Percentiles rank a stretch among this genome's conserved stretches.
Conservation (phyloP, 2,888 invertebrate genomes). For the Caenorhabditis panamensis region DNA sequence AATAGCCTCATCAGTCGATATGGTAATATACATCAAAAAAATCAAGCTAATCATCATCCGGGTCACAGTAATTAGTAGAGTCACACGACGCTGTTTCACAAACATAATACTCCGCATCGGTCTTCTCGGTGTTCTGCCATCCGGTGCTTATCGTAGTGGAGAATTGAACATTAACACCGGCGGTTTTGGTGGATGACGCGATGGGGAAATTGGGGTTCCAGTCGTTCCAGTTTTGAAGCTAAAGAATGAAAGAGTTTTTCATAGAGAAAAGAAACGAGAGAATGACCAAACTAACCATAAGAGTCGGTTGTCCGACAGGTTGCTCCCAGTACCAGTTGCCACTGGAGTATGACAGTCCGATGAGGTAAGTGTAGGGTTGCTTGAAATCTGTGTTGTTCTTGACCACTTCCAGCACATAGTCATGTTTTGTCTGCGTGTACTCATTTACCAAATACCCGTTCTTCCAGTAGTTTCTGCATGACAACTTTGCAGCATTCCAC, state of each 20-base stretch:
- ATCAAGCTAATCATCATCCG: background rate
- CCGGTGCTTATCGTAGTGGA: background rate
- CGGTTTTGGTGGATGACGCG: slow-evolving; percentile 11
- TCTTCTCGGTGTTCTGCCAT: slow-evolving; percentile 14
- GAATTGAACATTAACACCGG: slow-evolving; percentile 10
- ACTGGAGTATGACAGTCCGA: slow-evolving; percentile 15
- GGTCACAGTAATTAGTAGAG: slow-evolving; percentile 32
- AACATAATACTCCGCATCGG: slow-evolving; percentile 18
- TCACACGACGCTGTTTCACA: slow-evolving; percentile 38
- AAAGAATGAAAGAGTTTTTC: background rate
- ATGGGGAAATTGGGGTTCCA: slow-evolving; percentile 31
- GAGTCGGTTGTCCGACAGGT: background rate
- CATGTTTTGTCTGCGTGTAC: slow-evolving; percentile 16
- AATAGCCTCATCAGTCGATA: no score
- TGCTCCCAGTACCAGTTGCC: slow-evolving; percentile 36
- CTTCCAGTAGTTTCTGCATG: slow-evolving; percentile 19
- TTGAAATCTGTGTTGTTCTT: slow-evolving; percentile 2
- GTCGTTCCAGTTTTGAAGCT: slow-evolving; percentile 23
- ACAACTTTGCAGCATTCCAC: slow-evolving; percentile 31
- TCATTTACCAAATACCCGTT: slow-evolving; percentile 35
- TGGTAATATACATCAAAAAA: no score
- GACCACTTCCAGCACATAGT: slow-evolving; percentile 10
- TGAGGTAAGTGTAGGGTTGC: slow-evolving; percentile 20
- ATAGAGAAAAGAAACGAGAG: no score
- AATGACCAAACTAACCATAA: background rate